Base-by-base conservation (phyloP, 2,888 invertebrate species). In the Uropetala carovei region DNA sequence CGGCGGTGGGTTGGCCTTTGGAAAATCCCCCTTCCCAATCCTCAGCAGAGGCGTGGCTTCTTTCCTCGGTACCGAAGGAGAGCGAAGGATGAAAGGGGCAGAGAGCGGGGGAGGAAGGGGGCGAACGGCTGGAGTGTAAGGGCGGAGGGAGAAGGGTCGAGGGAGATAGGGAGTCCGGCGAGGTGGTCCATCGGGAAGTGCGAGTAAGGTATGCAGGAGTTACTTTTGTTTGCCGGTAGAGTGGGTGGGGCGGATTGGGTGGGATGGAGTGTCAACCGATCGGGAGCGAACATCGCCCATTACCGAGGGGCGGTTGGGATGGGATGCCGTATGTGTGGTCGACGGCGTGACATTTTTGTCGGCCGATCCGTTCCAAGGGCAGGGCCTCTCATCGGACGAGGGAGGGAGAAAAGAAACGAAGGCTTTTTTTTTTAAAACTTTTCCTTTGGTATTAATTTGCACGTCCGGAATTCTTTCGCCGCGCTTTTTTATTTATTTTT, bases 11-110 rank as follows among this genome's bases (percentile, higher is more conserved):
- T 82, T 82, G 82, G 81, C 59, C 82, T 82, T 92, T 58, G 81
- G 82, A 92, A 82, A 82, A 92, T 92, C 81, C 81, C 92, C 92
- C 92, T 92, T 92, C 58, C 92, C 82, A 59, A 81, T 82, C 82
- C 82, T 58, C 64, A 64, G 89, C 43, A 89, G 81, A 92, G 92
- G 92, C 81, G 92, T 82, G 92, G 82, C 82, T 92, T 92, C 82
- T 82, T 82, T 92, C 92, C 92, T 81, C 68, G 82, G 81, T 58
- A 59, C 89, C 89, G 89, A 43, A 56, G 89, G 89, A 89, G 89
- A 89, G 64, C 18, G 22, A 86, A 43, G 43, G 43, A 18, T 18
- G 60, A 89, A 59, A 7, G 56, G n/a, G 56, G 18, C 11, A 82
- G 43, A 43, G 56, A 16, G 43, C 18, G 83, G 0, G n/a, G 16